Evolutionary conservation across 2,888 invertebrate genomes (phyloP).

Genomic region (Drosophila fulvimacula): DNA sequence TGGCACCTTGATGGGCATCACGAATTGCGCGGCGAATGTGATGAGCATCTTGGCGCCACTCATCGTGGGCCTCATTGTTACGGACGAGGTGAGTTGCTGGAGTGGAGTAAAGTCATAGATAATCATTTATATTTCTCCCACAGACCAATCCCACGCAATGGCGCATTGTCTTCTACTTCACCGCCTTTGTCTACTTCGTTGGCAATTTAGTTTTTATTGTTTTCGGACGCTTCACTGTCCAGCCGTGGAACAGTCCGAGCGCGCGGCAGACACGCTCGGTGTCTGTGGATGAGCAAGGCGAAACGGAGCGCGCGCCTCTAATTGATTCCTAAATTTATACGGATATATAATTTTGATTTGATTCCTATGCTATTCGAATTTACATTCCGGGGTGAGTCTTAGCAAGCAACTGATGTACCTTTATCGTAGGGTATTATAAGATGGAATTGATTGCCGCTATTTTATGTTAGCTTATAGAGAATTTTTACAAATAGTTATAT

Average conservation of each 20-base stretch:
- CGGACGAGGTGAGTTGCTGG: conserved; percentile 85
- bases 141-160: conserved; percentile 89
- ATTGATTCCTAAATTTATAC: conserved; percentile 53
- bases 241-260: conserved; percentile 88
- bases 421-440: conserved; percentile 52
- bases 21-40: conserved; percentile 88
- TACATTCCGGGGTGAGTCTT: conserved; percentile 32
- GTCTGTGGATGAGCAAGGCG: neutral
- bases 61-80: conserved; percentile 87
- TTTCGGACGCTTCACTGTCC: conserved; percentile 88
- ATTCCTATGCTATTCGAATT: conserved; percentile 21
- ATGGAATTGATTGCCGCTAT: conserved; percentile 58
- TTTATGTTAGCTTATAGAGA: conserved; percentile 27
- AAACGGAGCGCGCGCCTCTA: conserved; percentile 52
- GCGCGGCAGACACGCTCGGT: conserved; percentile 7
- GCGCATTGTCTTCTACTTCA: conserved; percentile 90
- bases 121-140: conserved; percentile 44
- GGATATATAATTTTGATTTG: neutral
- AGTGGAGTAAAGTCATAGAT: neutral
- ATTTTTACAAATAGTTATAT: conserved; percentile 36
- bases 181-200: conserved; percentile 89
- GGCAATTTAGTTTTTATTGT: conserved; percentile 89
- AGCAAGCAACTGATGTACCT: conserved; percentile 70
- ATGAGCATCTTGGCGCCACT: conserved; percentile 88
- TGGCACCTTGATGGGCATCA: conserved; percentile 89